Percentiles rank a stretch among this genome's conserved stretches.
Evolutionary conservation across 1,140 invertebrate species (phyloP).

Genomic region (Hylyphantes graminicola): DNA sequence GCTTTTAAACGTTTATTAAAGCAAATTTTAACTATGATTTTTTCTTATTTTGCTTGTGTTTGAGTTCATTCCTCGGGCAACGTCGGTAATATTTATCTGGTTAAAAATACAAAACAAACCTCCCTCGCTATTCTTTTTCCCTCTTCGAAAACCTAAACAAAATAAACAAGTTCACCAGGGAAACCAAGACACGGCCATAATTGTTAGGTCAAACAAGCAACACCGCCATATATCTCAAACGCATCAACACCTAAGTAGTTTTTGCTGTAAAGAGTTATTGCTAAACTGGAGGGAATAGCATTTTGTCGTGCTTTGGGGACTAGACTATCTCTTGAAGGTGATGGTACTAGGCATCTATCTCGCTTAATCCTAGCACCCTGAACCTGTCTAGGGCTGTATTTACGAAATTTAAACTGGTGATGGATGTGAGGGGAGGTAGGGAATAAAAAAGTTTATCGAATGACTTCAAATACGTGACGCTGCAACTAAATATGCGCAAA

Average conservation of each 20-base stretch:
- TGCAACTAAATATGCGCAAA: background rate
- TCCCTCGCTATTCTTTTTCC: no score
- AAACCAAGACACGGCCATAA: background rate
- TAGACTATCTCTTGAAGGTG: background rate
- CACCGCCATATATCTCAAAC: background rate
- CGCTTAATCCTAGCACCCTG: background rate
- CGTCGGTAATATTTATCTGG: no score
- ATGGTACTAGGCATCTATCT: conserved; percentile 2
- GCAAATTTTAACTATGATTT: no score
- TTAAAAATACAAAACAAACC: no score
- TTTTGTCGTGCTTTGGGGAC: background rate
- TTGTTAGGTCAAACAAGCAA: background rate
- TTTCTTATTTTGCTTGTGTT: no score
- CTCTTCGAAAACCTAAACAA: no score
- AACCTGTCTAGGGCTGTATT: background rate
- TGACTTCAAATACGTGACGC: background rate
- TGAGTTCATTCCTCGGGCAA: no score
- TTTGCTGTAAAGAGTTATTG: background rate
- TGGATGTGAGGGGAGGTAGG: background rate
- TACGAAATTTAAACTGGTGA: background rate
- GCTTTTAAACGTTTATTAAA: no score
- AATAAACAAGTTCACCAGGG: no score
- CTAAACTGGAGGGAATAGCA: background rate
- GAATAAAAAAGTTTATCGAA: background rate
- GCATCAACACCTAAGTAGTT: background rate